Evolutionary conservation across 92 coral and sea anemone genomes (phyloP).

Genomic region (Zoanthus sansibaricus): DNA sequence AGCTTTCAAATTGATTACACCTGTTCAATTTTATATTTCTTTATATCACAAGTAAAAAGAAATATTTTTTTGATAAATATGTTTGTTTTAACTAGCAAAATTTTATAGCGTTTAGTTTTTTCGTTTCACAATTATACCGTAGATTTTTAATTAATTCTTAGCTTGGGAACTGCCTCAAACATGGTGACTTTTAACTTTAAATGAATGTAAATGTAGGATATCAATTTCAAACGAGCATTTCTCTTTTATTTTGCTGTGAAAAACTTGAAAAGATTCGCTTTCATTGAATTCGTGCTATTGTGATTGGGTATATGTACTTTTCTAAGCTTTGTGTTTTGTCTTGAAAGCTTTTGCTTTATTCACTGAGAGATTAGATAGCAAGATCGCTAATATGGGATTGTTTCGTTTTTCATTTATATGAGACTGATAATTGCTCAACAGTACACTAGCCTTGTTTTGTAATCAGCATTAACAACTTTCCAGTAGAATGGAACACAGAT

Average conservation of each 20-base stretch:
- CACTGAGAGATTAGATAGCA: not conserved
- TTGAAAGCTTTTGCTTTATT: not conserved
- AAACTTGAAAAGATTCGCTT: constrained; percentile 10
- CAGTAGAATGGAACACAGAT: constrained; percentile 15
- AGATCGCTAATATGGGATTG: not conserved
- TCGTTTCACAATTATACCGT: not conserved
- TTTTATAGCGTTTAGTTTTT: not conserved
- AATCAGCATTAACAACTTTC: not conserved
- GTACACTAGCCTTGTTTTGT: not conserved
- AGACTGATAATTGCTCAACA: not conserved
- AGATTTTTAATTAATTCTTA: constrained; percentile 4
- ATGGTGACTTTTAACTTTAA: constrained; percentile 5
- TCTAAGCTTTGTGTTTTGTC: not conserved
- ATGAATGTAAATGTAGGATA: not conserved
- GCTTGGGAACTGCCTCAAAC: not conserved
- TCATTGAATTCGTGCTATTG: not conserved
- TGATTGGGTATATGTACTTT: not conserved
- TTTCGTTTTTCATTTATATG: not conserved
- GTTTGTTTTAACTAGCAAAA: constrained; percentile 12
- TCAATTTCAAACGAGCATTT: constrained; percentile 22
- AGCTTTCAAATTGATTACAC: not conserved
- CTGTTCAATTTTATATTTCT: not conserved
- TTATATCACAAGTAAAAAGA: not conserved
- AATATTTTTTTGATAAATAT: constrained; percentile 10
- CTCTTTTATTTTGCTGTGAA: constrained; percentile 12